Conservation (phyloP, 2,113 vertebrate genomes). For the Halcyon senegalensis region DNA sequence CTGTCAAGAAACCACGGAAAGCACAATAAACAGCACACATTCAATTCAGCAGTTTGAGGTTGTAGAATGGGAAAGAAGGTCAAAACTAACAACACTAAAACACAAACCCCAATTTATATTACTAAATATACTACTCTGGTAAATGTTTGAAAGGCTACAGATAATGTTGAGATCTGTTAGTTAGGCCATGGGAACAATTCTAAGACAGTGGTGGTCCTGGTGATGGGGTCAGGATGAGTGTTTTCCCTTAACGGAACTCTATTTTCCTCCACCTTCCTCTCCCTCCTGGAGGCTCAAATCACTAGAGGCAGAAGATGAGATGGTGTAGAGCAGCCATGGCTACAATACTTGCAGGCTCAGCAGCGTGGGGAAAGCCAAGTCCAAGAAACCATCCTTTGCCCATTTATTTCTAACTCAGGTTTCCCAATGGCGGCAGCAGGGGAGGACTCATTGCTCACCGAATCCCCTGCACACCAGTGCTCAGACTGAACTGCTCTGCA, state of each 20-base stretch:
- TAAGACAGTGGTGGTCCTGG: background rate
- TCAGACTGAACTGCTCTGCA: background rate
- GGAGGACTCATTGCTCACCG: background rate
- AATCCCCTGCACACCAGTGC: background rate
- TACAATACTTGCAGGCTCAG: background rate
- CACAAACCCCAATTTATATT: background rate
- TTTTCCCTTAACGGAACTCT: background rate
- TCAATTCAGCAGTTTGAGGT: background rate
- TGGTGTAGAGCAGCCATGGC: background rate
- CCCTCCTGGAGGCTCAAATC: background rate
- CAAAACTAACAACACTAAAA: background rate
- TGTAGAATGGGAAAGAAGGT: background rate
- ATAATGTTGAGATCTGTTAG: background rate
- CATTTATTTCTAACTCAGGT: background rate
- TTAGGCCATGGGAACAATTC: background rate
- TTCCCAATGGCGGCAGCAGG: background rate
- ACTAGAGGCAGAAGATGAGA: background rate
- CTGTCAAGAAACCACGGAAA: background rate
- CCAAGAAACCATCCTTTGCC: background rate
- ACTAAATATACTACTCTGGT: background rate
- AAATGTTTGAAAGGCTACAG: background rate
- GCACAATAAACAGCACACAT: background rate
- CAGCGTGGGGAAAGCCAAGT: background rate
- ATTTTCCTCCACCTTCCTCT: background rate
- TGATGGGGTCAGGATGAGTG: background rate